Evolutionary conservation across 2,888 invertebrate species (phyloP).

Genomic region (Agriopis aurantiaria): DNA sequence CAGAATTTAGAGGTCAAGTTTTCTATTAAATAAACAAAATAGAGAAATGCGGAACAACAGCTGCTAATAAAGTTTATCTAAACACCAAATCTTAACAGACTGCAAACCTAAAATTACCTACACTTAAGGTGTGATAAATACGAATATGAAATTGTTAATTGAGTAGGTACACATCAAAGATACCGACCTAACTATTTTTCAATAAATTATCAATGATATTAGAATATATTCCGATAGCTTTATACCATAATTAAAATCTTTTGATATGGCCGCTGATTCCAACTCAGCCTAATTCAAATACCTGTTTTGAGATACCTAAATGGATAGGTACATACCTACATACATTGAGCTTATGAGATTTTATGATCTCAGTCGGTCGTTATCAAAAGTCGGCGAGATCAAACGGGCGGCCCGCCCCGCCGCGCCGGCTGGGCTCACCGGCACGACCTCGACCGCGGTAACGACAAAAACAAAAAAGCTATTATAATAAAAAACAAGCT

Average conservation of each 20-base stretch:
- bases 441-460: conserved; percentile 54
- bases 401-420: conserved; percentile 52
- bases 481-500: conserved; percentile 49
- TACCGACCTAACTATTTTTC: conserved; percentile 20
- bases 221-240: conserved; percentile 29
- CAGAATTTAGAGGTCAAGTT: not conserved
- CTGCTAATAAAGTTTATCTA: not conserved
- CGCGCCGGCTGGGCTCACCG: conserved; percentile 52
- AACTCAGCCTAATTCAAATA: conserved; percentile 44
- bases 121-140: conserved; percentile 13
- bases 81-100: conserved; percentile 11
- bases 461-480: conserved; percentile 54
- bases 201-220: conserved; percentile 29
- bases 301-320: conserved; percentile 51
- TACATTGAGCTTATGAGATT: conserved; percentile 59
- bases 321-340: conserved; percentile 52
- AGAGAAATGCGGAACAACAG: not conserved
- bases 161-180: conserved; percentile 26
- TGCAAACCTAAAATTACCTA: not conserved
- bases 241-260: conserved; percentile 38
- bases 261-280: conserved; percentile 39
- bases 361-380: conserved; percentile 63
- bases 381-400: conserved; percentile 64
- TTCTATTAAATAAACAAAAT: not conserved
- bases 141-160: conserved; percentile 9